phyloP scores from a whole-genome alignment of 35 echinoderm and acorn worm genomes.

The Antedon bifida region DNA sequence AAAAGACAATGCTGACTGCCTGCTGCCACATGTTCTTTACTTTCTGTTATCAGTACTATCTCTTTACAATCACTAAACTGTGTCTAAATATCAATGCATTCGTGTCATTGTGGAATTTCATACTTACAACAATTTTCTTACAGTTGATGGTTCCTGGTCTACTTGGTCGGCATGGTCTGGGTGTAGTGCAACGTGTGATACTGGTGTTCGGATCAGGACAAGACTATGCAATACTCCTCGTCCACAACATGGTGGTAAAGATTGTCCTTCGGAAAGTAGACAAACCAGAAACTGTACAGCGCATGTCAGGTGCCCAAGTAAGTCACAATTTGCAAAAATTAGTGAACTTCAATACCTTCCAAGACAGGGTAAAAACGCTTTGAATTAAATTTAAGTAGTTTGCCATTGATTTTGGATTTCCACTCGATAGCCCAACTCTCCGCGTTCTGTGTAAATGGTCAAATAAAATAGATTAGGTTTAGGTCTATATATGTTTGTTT shows the following conservation, averaged over 20 bases:
- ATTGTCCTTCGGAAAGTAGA: background rate
- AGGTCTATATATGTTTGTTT: background rate
- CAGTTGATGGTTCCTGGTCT: slow-evolving; percentile 33
- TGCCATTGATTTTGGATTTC: background rate
- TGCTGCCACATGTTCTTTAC: no score
- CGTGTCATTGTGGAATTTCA: no score
- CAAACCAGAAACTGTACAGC: background rate
- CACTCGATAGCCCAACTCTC: no score
- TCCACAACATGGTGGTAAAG: slow-evolving; percentile 20
- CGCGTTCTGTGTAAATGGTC: no score
- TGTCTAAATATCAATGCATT: no score
- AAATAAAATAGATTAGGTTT: no score
- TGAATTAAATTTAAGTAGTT: background rate
- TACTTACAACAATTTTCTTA: background rate
- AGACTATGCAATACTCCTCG: slow-evolving; percentile 9
- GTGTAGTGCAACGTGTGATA: slow-evolving; percentile 25
- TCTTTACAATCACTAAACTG: no score
- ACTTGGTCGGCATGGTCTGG: slow-evolving; percentile 3
- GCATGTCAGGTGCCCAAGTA: slow-evolving; percentile 18
- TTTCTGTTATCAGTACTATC: no score
- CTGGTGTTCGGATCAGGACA: background rate
- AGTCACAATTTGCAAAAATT: background rate
- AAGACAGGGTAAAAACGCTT: background rate
- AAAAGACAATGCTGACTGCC: no score
- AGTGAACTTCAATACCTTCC: background rate